Base-by-base conservation (phyloP, 2,888 invertebrate species). In the Drosophila testacea region DNA sequence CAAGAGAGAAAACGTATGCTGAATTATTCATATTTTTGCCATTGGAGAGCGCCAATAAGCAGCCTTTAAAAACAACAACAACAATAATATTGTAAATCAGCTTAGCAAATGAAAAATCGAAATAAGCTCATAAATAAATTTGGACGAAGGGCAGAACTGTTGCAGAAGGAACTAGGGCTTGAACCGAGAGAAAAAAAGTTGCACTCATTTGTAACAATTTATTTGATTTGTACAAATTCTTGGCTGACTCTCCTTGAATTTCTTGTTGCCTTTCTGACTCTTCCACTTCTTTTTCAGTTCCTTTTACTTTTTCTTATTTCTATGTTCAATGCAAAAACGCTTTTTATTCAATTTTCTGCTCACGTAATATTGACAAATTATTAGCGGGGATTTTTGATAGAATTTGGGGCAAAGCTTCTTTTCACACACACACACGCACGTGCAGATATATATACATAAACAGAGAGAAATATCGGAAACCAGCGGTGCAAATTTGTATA, bases 341-440 rank as follows among this genome's bases (percentile, higher is more conserved):
- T 85, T 85, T 87, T 86, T 84, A 87, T 90, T 90, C 79, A 82
- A 86, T 90, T 91, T 89, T 90, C 91, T 81, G 82, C 83, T 91
- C 90, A 91, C 91, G 91, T 91, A 84, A 83, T 91, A 90, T 91
- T 91, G 91, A 91, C 91, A 91, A 91, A 91, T 91, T 90, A 91
- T 90, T 91, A 84, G 84, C 82, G 83, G 77, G 81, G 83, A 85
- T 90, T 91, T 89, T 77, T 83, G 86, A 86, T 84, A 78, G 81
- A 74, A 73, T 69, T 72, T 67, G 65, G 70, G 60, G 27, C 71
- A 64, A 54, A 59, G 42, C 59, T 30, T 54, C 51, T 38, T 16
- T 39, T 36, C 36, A 42, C 32, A 30, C 39, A 51, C 34, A 63
- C 36, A 54, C 7, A 72, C 22, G 27, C 47, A 51, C n/a, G 54